phyloP scores from a whole-genome alignment of 2,113 vertebrate genomes.

The Edolisoma coerulescens region DNA sequence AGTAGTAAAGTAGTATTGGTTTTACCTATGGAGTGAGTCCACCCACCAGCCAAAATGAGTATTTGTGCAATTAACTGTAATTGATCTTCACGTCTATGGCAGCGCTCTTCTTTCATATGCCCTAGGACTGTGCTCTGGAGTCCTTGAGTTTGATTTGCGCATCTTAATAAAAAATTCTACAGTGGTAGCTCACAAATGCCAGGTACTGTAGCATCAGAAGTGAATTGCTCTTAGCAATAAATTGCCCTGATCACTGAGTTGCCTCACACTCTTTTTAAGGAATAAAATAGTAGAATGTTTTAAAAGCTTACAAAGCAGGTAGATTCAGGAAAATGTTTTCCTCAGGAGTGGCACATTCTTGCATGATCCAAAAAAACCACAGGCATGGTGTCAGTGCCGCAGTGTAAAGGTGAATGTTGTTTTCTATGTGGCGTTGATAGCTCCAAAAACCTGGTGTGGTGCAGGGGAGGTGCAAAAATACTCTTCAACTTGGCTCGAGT shows the following conservation, averaged over 20 bases:
- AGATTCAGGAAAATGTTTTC: neutral
- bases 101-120: neutral
- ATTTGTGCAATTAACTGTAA: neutral
- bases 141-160: neutral
- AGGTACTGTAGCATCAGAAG: neutral
- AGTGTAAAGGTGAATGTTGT: neutral
- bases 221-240: neutral
- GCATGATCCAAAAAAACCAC: neutral
- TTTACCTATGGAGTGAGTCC: neutral
- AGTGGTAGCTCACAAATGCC: neutral
- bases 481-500: neutral
- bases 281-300: neutral
- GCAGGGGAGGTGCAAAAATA: neutral
- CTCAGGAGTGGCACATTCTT: neutral
- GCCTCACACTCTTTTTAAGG: neutral
- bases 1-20: neutral
- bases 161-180: neutral
- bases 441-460: neutral
- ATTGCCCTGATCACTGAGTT: neutral
- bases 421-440: neutral
- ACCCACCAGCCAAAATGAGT: neutral
- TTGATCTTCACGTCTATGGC: neutral
- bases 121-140: neutral
- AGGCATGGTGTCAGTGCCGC: neutral
- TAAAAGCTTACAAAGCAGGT: neutral